phyloP scores from a whole-genome alignment of 92 coral and sea anemone genomes.

The Blastomussa wellsi region DNA sequence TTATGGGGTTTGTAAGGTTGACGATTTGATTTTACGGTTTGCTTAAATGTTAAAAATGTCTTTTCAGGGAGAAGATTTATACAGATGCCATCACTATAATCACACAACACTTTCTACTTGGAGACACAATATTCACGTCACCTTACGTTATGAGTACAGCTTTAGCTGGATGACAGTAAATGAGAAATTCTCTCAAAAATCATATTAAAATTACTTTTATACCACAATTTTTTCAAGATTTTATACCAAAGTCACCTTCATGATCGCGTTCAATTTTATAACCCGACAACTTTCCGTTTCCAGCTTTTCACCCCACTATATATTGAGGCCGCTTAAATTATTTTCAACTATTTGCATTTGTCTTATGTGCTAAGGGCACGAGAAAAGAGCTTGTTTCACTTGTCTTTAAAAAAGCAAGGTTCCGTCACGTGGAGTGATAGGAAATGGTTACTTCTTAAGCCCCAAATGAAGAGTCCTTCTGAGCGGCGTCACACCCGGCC shows the following conservation, averaged over 20 bases:
- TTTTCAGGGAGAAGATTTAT: too few relatives aligned
- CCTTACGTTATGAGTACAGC: not conserved
- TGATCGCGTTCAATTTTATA: not conserved
- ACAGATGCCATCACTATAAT: too few relatives aligned
- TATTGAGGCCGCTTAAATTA: not conserved
- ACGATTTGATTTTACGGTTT: too few relatives aligned
- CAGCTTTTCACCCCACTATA: not conserved
- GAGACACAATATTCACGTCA: not conserved
- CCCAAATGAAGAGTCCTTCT: slow-evolving; percentile 88
- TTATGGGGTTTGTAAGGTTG: too few relatives aligned
- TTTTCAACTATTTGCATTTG: not conserved
- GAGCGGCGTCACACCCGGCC: slow-evolving; percentile 83
- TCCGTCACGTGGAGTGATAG: not conserved
- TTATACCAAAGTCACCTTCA: not conserved
- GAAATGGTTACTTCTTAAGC: slow-evolving; percentile 50
- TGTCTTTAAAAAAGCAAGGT: not conserved
- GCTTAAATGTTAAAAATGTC: too few relatives aligned
- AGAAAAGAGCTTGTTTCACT: not conserved
- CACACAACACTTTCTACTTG: too few relatives aligned
- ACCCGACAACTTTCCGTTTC: not conserved
- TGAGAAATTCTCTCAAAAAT: not conserved
- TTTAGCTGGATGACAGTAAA: not conserved
- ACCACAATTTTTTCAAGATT: not conserved
- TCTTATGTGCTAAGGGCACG: not conserved
- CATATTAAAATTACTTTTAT: not conserved